Conservation (phyloP, 2,797 vertebrate genomes). For the Pseudomugil gertrudae region DNA sequence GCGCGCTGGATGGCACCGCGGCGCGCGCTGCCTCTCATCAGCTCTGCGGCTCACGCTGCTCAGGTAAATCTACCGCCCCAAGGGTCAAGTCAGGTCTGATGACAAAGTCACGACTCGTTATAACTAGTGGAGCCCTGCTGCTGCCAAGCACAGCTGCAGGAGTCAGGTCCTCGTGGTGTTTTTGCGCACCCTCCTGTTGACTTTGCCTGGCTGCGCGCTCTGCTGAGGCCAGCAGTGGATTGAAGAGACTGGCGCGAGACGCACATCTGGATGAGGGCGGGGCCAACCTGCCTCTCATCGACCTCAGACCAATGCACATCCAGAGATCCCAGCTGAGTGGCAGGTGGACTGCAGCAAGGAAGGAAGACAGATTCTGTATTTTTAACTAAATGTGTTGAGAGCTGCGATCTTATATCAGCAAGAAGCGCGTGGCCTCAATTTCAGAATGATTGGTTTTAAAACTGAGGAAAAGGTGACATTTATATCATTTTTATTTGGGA, state of each 20-base stretch:
- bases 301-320: conserved; percentile 49
- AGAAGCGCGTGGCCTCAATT: not conserved
- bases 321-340: conserved; percentile 42
- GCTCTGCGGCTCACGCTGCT: conserved; percentile 30
- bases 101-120: conserved; percentile 19
- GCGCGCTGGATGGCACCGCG: conserved; percentile 42
- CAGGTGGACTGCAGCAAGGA: conserved; percentile 21
- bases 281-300: conserved; percentile 33
- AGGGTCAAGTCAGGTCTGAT: not conserved
- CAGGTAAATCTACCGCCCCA: conserved; percentile 49
- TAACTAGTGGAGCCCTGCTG: not conserved
- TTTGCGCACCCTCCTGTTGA: conserved; percentile 53
- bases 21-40: conserved; percentile 53
- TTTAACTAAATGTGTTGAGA: not conserved
- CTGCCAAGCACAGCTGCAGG: not conserved
- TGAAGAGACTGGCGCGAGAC: conserved; percentile 35
- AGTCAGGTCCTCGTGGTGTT: not conserved
- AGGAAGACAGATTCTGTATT: not conserved
- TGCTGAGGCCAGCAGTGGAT: conserved; percentile 53
- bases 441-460: not conserved
- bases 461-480: too few species aligned
- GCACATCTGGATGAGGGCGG: conserved; percentile 77
- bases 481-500: too few species aligned
- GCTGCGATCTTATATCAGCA: not conserved
- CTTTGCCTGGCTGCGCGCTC: conserved; percentile 52